Conservation (phyloP, 2,797 vertebrate genomes). For the Coilia nasus region DNA sequence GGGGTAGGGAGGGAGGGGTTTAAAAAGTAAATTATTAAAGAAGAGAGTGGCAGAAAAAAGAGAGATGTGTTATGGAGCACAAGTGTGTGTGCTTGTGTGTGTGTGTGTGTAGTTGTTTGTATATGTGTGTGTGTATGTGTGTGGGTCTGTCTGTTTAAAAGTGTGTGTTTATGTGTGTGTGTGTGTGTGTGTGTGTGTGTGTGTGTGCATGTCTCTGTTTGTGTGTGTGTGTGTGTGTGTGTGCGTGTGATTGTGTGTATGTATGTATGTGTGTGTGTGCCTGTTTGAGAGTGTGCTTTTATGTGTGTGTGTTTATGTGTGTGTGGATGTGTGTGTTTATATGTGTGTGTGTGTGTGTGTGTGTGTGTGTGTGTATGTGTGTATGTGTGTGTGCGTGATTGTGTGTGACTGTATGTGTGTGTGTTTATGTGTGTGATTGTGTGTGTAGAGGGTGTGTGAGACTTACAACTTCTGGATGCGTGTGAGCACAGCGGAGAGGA, state of each 20-base stretch:
- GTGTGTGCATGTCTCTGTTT: background rate
- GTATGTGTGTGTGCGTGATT: background rate
- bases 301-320: background rate
- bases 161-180: background rate
- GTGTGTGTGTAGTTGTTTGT: background rate
- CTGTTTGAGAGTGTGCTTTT: background rate
- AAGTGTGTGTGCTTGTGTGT: too few relatives aligned
- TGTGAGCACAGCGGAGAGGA: conserved; percentile 89
- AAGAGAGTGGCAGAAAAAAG: background rate
- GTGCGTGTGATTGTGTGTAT: background rate
- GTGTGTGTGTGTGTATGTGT: background rate
- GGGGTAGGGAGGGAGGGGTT: background rate
- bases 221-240: background rate
- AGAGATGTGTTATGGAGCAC: background rate
- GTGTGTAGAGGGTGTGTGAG: background rate
- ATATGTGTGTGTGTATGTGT: background rate
- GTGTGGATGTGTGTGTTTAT: background rate
- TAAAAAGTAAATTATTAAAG: too few relatives aligned
- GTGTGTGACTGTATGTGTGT: background rate
- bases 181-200: conserved; percentile 12
- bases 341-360: background rate
- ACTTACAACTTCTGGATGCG: conserved; percentile 98
- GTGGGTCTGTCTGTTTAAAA: too few relatives aligned
- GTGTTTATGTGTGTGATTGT: background rate
- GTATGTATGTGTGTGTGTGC: background rate